Conservation (phyloP, 2,888 invertebrate species). For the Hirudinaria manillensis region DNA sequence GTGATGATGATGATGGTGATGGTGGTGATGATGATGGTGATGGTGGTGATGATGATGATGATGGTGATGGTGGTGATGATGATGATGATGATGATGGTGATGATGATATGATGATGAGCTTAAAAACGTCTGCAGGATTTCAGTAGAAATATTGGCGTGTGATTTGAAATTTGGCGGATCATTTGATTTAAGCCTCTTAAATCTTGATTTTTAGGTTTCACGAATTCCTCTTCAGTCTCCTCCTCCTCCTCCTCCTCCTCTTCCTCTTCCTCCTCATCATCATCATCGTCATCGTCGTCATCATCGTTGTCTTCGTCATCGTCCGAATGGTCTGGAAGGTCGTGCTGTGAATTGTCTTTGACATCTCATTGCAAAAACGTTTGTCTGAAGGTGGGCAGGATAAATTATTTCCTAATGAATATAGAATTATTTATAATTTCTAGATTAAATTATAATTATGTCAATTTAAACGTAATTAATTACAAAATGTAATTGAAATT, state of each 20-base stretch:
- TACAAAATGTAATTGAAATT: too few relatives aligned
- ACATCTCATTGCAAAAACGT: conserved; percentile 32
- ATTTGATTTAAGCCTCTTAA: not conserved
- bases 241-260: not conserved
- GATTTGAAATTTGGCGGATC: not conserved
- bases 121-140: not conserved
- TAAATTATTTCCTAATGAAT: not conserved
- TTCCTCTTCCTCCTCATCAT: not conserved
- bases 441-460: too few relatives aligned
- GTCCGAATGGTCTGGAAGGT: conserved; percentile 24
- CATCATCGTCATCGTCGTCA: conserved; percentile 21
- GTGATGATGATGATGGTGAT: not conserved
- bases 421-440: too few relatives aligned
- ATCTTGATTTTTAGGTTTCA: not conserved
- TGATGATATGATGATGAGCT: not conserved
- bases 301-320: conserved; percentile 6
- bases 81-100: not conserved
- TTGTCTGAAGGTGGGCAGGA: conserved; percentile 27
- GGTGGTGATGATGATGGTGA: not conserved
- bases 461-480: too few relatives aligned
- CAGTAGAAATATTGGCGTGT: too few relatives aligned
- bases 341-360: conserved; percentile 35
- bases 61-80: not conserved
- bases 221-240: not conserved
- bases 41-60: not conserved